Conservation (phyloP, 64 coral and sea anemone genomes). For the Actinia equina region DNA sequence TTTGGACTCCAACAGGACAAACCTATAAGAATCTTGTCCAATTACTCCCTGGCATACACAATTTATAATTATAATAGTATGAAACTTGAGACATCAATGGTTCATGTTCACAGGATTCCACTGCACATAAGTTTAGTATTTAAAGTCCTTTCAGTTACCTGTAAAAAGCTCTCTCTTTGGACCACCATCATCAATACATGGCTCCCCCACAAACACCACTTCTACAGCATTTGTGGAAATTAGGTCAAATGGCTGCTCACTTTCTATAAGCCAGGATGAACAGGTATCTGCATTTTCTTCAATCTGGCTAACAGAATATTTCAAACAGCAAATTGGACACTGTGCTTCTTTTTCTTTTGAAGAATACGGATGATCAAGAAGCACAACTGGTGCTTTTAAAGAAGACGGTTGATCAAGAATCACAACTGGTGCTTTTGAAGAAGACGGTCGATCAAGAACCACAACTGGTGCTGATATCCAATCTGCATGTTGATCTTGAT, state of each 20-base stretch:
- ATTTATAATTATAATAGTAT: too few species aligned
- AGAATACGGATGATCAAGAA: not conserved
- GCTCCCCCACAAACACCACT: slow-evolving; percentile 63
- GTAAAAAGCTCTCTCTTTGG: slow-evolving; percentile 59
- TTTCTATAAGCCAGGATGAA: slow-evolving; percentile 58
- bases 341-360: not conserved
- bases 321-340: slow-evolving; percentile 41
- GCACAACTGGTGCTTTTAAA: too few species aligned
- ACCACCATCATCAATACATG: slow-evolving; percentile 53
- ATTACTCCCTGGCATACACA: too few species aligned
- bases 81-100: not conserved
- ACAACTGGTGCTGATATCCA: not conserved
- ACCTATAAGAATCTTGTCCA: too few species aligned
- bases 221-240: slow-evolving; percentile 10
- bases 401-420: too few species aligned
- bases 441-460: too few species aligned
- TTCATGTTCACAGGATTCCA: not conserved
- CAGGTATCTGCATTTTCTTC: slow-evolving; percentile 65
- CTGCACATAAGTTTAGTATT: not conserved
- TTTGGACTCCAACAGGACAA: too few species aligned
- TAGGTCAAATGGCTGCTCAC: slow-evolving; percentile 52
- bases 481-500: not conserved
- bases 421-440: too few species aligned
- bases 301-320: slow-evolving; percentile 36
- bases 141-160: not conserved